Conservation (phyloP, 30 jellyfish, hydroid and myxozoan genomes). For the Euphysa ruthae region DNA sequence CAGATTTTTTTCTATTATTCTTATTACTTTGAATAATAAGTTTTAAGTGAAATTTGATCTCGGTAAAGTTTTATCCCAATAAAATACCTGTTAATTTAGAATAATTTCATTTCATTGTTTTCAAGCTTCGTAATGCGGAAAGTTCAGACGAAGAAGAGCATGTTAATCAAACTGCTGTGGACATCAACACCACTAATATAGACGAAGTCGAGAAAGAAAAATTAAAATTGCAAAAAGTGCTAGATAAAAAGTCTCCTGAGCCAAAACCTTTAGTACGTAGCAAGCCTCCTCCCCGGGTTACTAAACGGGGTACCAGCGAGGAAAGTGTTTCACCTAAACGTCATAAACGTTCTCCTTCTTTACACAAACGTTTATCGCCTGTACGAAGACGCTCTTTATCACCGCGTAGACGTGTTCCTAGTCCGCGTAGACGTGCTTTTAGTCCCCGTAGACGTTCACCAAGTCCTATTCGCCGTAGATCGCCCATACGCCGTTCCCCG, state of each 20-base stretch:
- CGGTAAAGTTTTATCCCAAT: no score
- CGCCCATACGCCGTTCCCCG: constrained; percentile 42
- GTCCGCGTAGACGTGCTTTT: constrained; percentile 34
- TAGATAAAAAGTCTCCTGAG: constrained; percentile 4
- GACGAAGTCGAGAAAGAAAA: constrained; percentile 9
- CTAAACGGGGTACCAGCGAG: constrained; percentile 10
- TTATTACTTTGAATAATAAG: no score
- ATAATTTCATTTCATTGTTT: neutral
- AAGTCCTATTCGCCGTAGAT: constrained; percentile 32
- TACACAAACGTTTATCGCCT: constrained; percentile 22
- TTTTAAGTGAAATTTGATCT: no score
- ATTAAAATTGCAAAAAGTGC: constrained; percentile 2
- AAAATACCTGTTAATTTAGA: no score
- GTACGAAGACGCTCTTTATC: constrained; percentile 4
- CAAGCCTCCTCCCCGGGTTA: constrained; percentile 8
- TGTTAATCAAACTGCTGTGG: neutral
- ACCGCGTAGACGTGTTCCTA: constrained; percentile 17
- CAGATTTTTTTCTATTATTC: no score
- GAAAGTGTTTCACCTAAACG: constrained; percentile 26
- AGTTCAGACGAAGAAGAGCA: neutral
- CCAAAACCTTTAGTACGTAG: constrained; percentile 1
- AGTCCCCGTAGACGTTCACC: constrained; percentile 37
- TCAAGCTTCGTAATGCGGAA: constrained; percentile 21
- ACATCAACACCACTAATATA: no score
- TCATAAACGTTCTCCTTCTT: constrained; percentile 1